Conservation (phyloP, 2,888 invertebrate species). For the Melipona bicolor region DNA sequence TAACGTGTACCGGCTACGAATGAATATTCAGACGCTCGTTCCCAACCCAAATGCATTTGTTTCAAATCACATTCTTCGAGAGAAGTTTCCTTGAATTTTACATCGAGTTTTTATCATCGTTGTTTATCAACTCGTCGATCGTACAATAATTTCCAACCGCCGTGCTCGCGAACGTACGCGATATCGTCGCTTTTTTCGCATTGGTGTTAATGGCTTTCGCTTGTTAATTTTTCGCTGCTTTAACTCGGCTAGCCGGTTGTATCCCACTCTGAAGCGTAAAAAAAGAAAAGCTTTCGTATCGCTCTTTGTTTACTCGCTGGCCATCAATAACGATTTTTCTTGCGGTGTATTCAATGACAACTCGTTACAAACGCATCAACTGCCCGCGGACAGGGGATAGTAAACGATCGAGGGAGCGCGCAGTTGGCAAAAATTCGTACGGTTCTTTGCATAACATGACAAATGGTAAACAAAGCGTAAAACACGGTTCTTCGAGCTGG, state of each 20-base stretch:
- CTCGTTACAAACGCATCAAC: conserved; percentile 37
- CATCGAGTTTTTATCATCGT: neutral
- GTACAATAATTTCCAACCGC: neutral
- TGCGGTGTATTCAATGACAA: conserved; percentile 22
- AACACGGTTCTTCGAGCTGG: conserved; percentile 77
- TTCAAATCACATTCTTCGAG: neutral
- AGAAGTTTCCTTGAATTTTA: neutral
- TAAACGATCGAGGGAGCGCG: conserved; percentile 55
- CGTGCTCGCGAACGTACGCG: neutral
- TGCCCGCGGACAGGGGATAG: conserved; percentile 3
- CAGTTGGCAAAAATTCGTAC: conserved; percentile 66
- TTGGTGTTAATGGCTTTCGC: too few relatives aligned
- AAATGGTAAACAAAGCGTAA: conserved; percentile 80
- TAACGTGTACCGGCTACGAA: neutral
- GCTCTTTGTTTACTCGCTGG: conserved; percentile 23
- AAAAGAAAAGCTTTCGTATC: neutral
- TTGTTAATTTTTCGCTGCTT: too few relatives aligned
- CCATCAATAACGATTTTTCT: conserved; percentile 49
- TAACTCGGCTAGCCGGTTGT: too few relatives aligned
- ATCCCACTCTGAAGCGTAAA: too few relatives aligned
- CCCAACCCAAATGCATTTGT: neutral
- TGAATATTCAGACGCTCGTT: conserved; percentile 18
- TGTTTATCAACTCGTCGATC: too few relatives aligned
- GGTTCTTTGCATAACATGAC: conserved; percentile 77
- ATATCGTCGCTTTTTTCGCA: neutral